phyloP scores from a whole-genome alignment of 2,113 vertebrate genomes.

The Cyanoramphus novaezelandiae region DNA sequence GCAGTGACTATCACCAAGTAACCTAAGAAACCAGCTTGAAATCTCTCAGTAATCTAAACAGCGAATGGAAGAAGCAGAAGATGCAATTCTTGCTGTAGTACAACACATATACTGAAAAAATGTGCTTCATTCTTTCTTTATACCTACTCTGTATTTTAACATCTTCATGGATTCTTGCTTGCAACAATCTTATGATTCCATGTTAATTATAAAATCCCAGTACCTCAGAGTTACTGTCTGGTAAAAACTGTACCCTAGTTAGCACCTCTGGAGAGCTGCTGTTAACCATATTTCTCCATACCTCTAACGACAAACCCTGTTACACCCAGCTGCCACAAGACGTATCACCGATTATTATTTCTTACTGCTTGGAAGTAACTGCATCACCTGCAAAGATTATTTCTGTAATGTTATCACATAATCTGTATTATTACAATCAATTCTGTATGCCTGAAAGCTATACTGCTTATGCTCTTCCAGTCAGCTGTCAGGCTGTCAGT shows the following conservation, averaged over 20 bases:
- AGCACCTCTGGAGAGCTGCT: background rate
- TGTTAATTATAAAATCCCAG: background rate
- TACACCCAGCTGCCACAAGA: background rate
- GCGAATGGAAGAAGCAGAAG: background rate
- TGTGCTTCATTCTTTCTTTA: background rate
- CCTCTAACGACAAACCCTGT: background rate
- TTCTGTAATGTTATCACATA: background rate
- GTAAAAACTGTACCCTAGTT: background rate
- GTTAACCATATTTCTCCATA: background rate
- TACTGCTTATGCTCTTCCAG: rapidly evolving
- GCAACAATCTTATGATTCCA: background rate
- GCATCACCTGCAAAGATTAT: background rate
- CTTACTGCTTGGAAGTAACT: background rate
- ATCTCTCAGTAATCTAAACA: background rate
- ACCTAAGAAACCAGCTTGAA: background rate
- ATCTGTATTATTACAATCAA: background rate
- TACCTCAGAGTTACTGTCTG: background rate
- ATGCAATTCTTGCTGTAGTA: background rate
- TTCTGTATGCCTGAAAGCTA: background rate
- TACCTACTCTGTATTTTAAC: background rate
- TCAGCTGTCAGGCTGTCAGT: background rate
- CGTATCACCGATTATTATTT: background rate
- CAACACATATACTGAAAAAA: background rate
- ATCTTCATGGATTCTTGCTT: background rate
- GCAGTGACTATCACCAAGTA: background rate